Conservation (phyloP, 2,888 invertebrate species). For the Caenorhabditis virilis region DNA sequence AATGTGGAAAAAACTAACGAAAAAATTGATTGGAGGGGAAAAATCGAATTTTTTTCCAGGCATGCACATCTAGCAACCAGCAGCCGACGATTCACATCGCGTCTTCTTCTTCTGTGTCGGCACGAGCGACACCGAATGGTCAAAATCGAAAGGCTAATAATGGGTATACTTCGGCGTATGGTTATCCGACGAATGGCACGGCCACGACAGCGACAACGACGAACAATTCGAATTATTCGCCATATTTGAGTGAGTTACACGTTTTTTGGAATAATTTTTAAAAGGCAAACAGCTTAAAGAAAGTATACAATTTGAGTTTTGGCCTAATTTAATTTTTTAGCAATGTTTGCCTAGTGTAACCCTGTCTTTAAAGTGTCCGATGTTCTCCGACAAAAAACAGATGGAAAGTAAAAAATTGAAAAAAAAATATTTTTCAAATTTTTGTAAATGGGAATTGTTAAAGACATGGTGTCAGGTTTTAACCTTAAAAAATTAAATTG, state of each 20-base stretch:
- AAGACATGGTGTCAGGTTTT: no score
- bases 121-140: constrained; percentile 19
- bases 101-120: constrained; percentile 10
- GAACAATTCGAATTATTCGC: constrained; percentile 21
- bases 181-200: constrained; percentile 21
- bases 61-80: constrained; percentile 1
- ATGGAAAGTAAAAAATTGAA: no score
- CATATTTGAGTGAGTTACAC: constrained; percentile 34
- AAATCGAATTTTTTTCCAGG: constrained; percentile 15
- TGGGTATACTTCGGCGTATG: constrained; percentile 28
- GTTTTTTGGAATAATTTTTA: no score
- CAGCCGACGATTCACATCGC: neutral
- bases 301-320: no score
- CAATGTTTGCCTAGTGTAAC: no score
- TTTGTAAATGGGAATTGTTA: no score
- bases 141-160: constrained; percentile 14
- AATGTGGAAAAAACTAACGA: neutral
- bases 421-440: no score
- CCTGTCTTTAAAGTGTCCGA: no score
- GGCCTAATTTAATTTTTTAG: no score
- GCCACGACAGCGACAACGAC: constrained; percentile 7
- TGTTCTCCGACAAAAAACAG: no score
- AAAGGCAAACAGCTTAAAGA: neutral
- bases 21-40: no score
- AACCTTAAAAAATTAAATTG: no score